Evolutionary conservation across 2,113 vertebrate species (phyloP), one percentile per base, ranked within the genome.

Genomic region (Bombycilla garrulus): DNA sequence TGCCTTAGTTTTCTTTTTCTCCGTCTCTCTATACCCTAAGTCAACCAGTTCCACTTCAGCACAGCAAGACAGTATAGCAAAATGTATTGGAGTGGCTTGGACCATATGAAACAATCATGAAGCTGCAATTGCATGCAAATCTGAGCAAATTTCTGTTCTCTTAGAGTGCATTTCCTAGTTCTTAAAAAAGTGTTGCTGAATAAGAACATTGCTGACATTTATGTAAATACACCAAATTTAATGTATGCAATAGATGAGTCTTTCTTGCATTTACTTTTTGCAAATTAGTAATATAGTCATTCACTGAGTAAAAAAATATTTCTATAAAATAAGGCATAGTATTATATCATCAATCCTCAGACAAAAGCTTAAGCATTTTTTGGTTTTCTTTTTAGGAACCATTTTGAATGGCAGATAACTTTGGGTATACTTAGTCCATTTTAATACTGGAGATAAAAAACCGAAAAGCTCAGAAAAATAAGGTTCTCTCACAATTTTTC

Each of bases 1-100:
- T 69, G 40, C 81, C 95, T 93, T 57, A 64, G 65, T 87, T 96
- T 97, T 72, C 45, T 86, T 94, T 94, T 72, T 92, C 60, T 92
- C 60, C n/a, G 31, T 84, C 62, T 88, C 40, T 87, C 78, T 57
- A 10, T 42, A 64, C n/a, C 3, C 5, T 36, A 86, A 86, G 56
- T 80, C 91, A 94, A 65, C 44, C 48, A 91, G 33, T 78, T 94
- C 33, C 2, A 2, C 19, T 51, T 83, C 83, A 85, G 35, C 82
- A 51, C 15, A 81, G 25, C 35, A 72, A 77, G 35, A 92, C 16
- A 90, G 83, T 44, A 84, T 20, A 42, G 53, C n/a, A 73, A 82
- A 16, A 44, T 42, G n/a, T 31, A 56, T 47, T 88, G n/a, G 8
- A 95, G 54, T 77, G 47, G 62, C 26, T 93, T 88, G 54, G 85